These are phyloP conservation scores for Elmis aenea DNA, from an alignment of 2,888 invertebrate species.

Conservation along the genomic window DNA sequence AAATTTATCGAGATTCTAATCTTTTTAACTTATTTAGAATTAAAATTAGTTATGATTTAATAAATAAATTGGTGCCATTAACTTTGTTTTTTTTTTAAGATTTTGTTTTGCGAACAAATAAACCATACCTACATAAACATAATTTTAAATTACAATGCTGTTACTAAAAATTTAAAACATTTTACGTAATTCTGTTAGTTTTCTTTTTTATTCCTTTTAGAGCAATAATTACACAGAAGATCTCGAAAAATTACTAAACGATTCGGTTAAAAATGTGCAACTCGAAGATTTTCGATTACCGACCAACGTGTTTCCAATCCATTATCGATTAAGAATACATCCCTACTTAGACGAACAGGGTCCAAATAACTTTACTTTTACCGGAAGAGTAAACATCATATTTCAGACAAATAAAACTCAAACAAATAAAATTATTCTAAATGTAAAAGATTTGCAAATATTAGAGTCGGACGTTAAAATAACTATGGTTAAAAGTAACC, in stretches of 20 bases:
- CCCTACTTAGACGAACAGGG: constrained; percentile 37
- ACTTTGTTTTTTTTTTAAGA: no score
- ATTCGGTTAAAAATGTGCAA: constrained; percentile 34
- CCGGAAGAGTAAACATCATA: constrained; percentile 36
- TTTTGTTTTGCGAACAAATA: no score
- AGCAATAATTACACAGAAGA: constrained; percentile 31
- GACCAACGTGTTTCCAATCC: constrained; percentile 30
- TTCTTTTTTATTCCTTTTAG: no score
- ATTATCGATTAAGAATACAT: constrained; percentile 38
- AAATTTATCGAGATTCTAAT: no score
- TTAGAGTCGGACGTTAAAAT: constrained; percentile 31
- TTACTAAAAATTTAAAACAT: no score
- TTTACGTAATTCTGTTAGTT: no score
- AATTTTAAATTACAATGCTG: no score
- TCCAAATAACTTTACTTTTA: constrained; percentile 38
- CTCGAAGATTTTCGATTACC: constrained; percentile 36
- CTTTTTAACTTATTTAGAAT: no score
- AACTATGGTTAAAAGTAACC: constrained; percentile 17
- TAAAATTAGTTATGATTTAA: no score
- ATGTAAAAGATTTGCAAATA: constrained; percentile 36
- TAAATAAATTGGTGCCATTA: no score
- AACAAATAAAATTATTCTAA: constrained; percentile 38
- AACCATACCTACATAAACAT: no score
- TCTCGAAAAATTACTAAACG: constrained; percentile 39
- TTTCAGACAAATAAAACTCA: constrained; percentile 31